phyloP scores from a whole-genome alignment of 2,888 invertebrate species.

The Trissolcus brochymenae region DNA sequence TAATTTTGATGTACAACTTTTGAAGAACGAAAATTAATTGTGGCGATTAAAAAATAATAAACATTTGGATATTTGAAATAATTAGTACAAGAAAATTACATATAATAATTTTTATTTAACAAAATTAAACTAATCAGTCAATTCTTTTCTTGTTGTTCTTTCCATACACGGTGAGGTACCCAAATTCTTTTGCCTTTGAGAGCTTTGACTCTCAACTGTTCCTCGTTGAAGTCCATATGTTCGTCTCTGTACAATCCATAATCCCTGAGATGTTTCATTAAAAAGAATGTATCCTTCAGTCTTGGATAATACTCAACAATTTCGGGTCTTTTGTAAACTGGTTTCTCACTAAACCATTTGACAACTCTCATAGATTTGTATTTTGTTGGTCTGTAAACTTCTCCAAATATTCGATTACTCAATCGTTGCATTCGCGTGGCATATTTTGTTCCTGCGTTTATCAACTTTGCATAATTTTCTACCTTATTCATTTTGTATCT shows the following conservation, averaged over 20 bases:
- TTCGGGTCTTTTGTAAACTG: slow-evolving; percentile 84
- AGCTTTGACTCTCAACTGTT: slow-evolving; percentile 86
- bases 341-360: slow-evolving; percentile 85
- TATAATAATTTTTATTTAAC: no score
- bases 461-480: slow-evolving; percentile 83
- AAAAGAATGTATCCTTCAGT: slow-evolving; percentile 84
- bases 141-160: slow-evolving; percentile 5
- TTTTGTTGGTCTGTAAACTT: slow-evolving; percentile 87
- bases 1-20: no score
- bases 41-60: no score
- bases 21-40: no score
- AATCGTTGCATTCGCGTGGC: slow-evolving; percentile 90
- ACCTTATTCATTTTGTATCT: slow-evolving; percentile 66
- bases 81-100: no score
- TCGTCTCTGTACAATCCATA: slow-evolving; percentile 92
- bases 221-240: slow-evolving; percentile 92
- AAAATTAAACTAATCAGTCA: no score
- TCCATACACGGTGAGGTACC: slow-evolving; percentile 43
- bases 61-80: no score
- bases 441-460: slow-evolving; percentile 86
- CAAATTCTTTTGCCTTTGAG: slow-evolving; percentile 84
- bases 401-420: slow-evolving; percentile 92
- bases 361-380: slow-evolving; percentile 88
- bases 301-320: slow-evolving; percentile 91
- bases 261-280: slow-evolving; percentile 85